Evolutionary conservation across 2,797 vertebrate species (phyloP).

Genomic region (Denticeps clupeoides): DNA sequence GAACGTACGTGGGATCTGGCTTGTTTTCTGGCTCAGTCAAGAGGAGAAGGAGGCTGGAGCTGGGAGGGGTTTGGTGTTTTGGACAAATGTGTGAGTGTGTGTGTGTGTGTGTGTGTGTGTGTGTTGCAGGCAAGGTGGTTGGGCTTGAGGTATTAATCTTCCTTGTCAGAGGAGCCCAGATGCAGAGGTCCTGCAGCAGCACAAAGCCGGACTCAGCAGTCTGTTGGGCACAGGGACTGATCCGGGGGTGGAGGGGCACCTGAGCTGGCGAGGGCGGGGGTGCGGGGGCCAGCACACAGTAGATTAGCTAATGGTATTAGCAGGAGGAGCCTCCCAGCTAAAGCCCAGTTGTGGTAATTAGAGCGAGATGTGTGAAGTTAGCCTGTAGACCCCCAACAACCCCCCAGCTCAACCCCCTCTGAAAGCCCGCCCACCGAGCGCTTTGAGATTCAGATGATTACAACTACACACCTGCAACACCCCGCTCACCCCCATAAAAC

Average conservation of each 20-base stretch:
- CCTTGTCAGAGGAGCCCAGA: constrained; percentile 94
- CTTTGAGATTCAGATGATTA: background rate
- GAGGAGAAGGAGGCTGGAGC: constrained; percentile 30
- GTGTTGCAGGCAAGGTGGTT: constrained; percentile 14
- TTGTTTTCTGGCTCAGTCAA: constrained; percentile 39
- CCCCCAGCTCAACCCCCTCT: background rate
- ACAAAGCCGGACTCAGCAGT: constrained; percentile 97
- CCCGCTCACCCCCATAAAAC: background rate
- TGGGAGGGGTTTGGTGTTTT: constrained; percentile 23
- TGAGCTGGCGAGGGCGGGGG: constrained; percentile 34
- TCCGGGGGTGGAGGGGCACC: constrained; percentile 15
- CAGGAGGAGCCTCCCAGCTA: constrained; percentile 51
- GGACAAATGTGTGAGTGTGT: constrained; percentile 17
- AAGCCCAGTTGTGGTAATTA: constrained; percentile 68
- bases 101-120: constrained; percentile 29
- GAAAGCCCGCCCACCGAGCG: background rate
- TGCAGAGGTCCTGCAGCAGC: constrained; percentile 87
- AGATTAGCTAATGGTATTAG: constrained; percentile 69
- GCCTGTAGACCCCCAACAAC: constrained; percentile 39
- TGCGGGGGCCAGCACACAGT: constrained; percentile 59
- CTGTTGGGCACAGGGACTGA: constrained; percentile 50
- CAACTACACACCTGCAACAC: background rate
- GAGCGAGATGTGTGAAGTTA: constrained; percentile 47
- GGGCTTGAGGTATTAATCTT: constrained; percentile 90
- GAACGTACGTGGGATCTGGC: constrained; percentile 16